Base-by-base conservation (phyloP, 1,140 invertebrate genomes). In the Macrostomum lignano region DNA sequence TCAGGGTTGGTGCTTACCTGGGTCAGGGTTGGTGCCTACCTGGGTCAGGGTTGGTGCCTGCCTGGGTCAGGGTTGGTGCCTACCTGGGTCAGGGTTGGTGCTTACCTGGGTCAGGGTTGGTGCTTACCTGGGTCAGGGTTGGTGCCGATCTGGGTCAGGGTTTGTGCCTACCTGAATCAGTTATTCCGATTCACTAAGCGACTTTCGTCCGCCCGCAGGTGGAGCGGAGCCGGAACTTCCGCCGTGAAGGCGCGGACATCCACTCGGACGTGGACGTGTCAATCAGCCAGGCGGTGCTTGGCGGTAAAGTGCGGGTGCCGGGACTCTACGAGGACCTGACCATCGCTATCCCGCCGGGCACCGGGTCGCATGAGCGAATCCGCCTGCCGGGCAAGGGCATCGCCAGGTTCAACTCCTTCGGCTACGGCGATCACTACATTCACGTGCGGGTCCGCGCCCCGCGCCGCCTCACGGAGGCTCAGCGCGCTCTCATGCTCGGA, bases 341-440 rank as follows among this genome's bases (percentile, higher is more conserved):
- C 5, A 14, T 33, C 11, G 32, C 60, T 62, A 76, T 98, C 46
- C 65, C 71, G 17, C 64, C 76, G 0, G 77, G 79, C 1, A 93
- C 86, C 0, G 75, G 73, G 1, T 94, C 86, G 0, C 86, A 96
- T 55, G 70, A 70, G 9, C 63, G 67, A 42, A 72, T 94, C 25
- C 61, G 73, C 19, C 49, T 96, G 17, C 64, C 64, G 2, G 71
- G 74, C 1, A 94, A 96, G 60, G 91, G 91, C 2, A 67, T 96
- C 46, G 82, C 79, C 49, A 69, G 76, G 42, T 68, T 93, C 0
- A 77, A 78, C 46, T 68, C 71, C 3, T 68, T 72, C 41, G 84
- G 84, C 1, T 67, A 74, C 45, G 91, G 91, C 0, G 88, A 98
- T 59, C 91, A 98, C 60, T 94, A 93, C 51, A 68, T 96, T 7